Conservation (phyloP, 2,888 invertebrate genomes). For the Aspidiotus rigidus region DNA sequence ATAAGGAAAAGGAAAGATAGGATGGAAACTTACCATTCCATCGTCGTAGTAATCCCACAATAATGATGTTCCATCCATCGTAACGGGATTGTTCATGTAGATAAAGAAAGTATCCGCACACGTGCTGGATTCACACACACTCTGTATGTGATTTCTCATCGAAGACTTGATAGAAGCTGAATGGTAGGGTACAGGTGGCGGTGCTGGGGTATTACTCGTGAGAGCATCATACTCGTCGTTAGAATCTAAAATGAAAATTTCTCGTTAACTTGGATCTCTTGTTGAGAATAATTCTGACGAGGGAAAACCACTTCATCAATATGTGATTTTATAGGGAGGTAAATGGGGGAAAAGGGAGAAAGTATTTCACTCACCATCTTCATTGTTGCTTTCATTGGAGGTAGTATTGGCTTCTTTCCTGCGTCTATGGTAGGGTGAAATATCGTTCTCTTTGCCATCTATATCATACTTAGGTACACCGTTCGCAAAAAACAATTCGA, state of each 20-base stretch:
- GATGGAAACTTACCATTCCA: constrained; percentile 43
- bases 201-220: neutral
- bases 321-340: too few species aligned
- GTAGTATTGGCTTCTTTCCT: too few species aligned
- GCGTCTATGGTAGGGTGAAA: too few species aligned
- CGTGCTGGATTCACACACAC: constrained; percentile 45
- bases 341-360: too few species aligned
- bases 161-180: constrained; percentile 46
- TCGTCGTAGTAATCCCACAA: constrained; percentile 48
- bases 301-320: too few species aligned
- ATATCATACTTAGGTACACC: constrained; percentile 38
- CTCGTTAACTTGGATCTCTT: too few species aligned
- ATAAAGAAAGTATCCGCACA: constrained; percentile 48
- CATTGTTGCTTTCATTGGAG: neutral
- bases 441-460: too few species aligned
- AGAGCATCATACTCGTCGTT: too few species aligned
- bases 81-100: constrained; percentile 47
- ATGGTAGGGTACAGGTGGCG: constrained; percentile 36
- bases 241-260: too few species aligned
- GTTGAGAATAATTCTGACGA: too few species aligned
- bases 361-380: neutral
- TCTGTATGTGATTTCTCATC: constrained; percentile 46
- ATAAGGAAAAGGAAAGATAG: neutral
- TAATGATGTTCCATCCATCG: constrained; percentile 45
- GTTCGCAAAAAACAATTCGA: constrained; percentile 48